phyloP scores from a whole-genome alignment of 2,113 vertebrate species.

The Egretta garzetta region DNA sequence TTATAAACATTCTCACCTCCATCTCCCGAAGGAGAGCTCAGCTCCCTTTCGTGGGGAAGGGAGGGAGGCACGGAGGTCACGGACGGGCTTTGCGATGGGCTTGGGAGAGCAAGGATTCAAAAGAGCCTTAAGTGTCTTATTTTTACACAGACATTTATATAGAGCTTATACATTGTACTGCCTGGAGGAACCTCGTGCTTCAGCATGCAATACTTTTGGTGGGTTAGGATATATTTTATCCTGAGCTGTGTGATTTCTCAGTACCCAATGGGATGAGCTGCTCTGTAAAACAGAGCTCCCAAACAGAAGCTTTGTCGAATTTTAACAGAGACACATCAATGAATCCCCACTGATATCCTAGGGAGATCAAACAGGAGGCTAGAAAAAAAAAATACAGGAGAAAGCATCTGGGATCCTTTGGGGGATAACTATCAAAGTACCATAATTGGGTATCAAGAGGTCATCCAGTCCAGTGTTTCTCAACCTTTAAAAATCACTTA shows the following conservation, averaged over 20 bases:
- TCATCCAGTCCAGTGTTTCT: background rate
- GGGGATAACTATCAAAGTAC: background rate
- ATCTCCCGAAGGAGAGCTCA: background rate
- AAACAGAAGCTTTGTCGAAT: background rate
- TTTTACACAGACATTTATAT: background rate
- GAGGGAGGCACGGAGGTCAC: background rate
- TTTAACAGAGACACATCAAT: background rate
- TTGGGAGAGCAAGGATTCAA: background rate
- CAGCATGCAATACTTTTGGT: rapidly evolving
- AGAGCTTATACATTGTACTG: background rate
- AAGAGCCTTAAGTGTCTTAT: background rate
- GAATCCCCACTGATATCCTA: background rate
- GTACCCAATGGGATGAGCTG: background rate
- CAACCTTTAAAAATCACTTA: background rate
- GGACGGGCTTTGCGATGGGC: background rate
- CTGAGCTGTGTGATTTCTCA: background rate
- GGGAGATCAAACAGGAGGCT: background rate
- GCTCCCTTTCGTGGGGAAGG: rapidly evolving
- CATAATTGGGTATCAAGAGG: background rate
- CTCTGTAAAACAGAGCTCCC: background rate
- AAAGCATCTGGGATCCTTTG: background rate
- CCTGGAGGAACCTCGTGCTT: background rate
- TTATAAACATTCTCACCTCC: background rate
- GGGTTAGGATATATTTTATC: background rate
- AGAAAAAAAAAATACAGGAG: background rate